Conservation (phyloP, 2,113 vertebrate genomes). For the Hippocampus comes region DNA sequence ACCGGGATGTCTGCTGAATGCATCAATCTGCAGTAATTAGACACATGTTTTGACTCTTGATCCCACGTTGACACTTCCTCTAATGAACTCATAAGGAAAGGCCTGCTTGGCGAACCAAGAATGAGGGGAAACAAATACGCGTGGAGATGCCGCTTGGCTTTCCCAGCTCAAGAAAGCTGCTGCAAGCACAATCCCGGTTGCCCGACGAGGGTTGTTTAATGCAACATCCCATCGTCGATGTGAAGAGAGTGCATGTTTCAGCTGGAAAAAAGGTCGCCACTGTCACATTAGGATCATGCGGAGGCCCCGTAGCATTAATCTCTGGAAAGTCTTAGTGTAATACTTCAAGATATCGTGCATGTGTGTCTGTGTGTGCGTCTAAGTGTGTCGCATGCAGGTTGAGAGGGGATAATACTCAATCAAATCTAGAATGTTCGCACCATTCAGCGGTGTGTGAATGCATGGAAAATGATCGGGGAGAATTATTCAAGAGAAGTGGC, state of each 20-base stretch:
- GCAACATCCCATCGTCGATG: constrained; percentile 15
- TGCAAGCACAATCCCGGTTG: constrained; percentile 26
- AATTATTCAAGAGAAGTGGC: not conserved
- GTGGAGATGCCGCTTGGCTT: constrained; percentile 26
- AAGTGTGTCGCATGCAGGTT: constrained; percentile 26
- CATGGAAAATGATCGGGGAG: not conserved
- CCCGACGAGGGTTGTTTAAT: constrained; percentile 27
- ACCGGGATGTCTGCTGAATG: constrained; percentile 62
- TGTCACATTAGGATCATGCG: constrained; percentile 59
- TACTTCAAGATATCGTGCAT: constrained; percentile 24
- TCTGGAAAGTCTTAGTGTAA: constrained; percentile 50
- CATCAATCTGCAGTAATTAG: constrained; percentile 71
- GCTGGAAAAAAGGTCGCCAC: constrained; percentile 58
- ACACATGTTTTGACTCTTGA: constrained; percentile 57
- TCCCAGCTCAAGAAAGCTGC: constrained; percentile 48
- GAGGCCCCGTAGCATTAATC: constrained; percentile 53
- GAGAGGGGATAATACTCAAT: constrained; percentile 49
- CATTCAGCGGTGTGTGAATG: constrained; percentile 19
- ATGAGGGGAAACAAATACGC: constrained; percentile 58
- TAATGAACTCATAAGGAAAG: constrained; percentile 65
- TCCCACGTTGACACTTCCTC: constrained; percentile 41
- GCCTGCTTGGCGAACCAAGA: constrained; percentile 63
- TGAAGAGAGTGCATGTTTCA: constrained; percentile 12
- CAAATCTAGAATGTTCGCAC: constrained; percentile 49
- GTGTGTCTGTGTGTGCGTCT: constrained; percentile 4